Evolutionary conservation across 2,888 invertebrate species (phyloP), one percentile per base, ranked within the genome.

Genomic region (Aphodius sticticus): DNA sequence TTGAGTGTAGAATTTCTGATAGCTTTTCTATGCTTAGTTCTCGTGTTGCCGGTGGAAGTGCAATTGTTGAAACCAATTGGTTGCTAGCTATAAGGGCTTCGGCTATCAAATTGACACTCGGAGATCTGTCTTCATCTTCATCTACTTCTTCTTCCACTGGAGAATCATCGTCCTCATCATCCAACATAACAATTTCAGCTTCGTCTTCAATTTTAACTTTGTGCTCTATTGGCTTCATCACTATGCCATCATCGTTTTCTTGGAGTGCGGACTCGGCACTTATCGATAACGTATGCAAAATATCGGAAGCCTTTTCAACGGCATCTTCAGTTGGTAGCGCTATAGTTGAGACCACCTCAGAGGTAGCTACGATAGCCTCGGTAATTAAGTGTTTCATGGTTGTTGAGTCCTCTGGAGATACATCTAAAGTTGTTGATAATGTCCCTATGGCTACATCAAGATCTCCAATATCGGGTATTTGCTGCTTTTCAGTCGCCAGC

Each of bases 301-400:
- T 74, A 26, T 37, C 74, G 14, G 74, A 74, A 15, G 37, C 74
- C 3, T 74, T 74, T 26, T 26, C 36, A 12, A 74, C 74, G 6
- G 74, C 74, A 36, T 74, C 74, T 74, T 74, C 74, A 74, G 26
- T 74, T n/a, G 74, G 74, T 15, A 74, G 35, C 9, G 74, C 74
- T 26, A 74, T 74, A 6, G 74, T 74, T 6, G 74, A 74, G 1
- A 74, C 74, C 0, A 74, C 37, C 74, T 74, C 74, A 26, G 74
- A 74, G n/a, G 36, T 74, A n/a, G 74, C 35, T 12, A 74, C 74
- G 6, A 74, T 74, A 12, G 74, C 74, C 35, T 74, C 35, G 36
- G 37, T 74, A n/a, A 74, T 74, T 36, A 74, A 26, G 35, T 74
- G 74, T 12, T 35, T 74, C 16, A 6, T 9, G 53, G 1, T 53